Evolutionary conservation across 2,888 invertebrate species (phyloP).

Genomic region (Eulithis testata): DNA sequence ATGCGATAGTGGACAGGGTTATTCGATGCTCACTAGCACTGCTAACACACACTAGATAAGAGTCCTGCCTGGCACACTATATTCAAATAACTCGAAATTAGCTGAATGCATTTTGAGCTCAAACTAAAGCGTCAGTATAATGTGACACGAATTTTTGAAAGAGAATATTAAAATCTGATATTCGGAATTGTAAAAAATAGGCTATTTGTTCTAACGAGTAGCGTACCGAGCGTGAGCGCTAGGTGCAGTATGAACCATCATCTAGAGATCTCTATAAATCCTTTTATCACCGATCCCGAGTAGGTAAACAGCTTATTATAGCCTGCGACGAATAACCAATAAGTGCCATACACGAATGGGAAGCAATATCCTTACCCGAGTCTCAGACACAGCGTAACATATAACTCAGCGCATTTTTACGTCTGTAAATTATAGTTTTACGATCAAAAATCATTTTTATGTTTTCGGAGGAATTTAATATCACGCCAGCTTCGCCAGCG

Average conservation of each 20-base stretch:
- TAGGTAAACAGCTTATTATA: conserved; percentile 30
- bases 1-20: conserved; percentile 58
- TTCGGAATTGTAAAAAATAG: too few relatives aligned
- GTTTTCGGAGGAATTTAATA: conserved; percentile 84
- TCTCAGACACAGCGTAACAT: conserved; percentile 64
- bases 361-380: conserved; percentile 53
- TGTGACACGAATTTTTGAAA: too few relatives aligned
- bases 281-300: conserved; percentile 24
- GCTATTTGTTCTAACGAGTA: too few relatives aligned
- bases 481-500: conserved; percentile 81
- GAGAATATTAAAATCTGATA: too few relatives aligned
- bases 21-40: conserved; percentile 18
- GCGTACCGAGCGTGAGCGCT: not conserved
- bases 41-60: conserved; percentile 7
- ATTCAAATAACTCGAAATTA: too few relatives aligned
- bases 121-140: too few relatives aligned
- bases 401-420: conserved; percentile 83
- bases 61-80: conserved; percentile 9
- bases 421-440: conserved; percentile 85
- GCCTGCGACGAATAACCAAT: conserved; percentile 38
- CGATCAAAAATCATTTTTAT: conserved; percentile 85
- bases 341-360: conserved; percentile 37
- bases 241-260: not conserved
- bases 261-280: conserved; percentile 15
- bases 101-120: too few relatives aligned